phyloP scores from a whole-genome alignment of 2,888 invertebrate genomes.

The Resseliella maxima region DNA sequence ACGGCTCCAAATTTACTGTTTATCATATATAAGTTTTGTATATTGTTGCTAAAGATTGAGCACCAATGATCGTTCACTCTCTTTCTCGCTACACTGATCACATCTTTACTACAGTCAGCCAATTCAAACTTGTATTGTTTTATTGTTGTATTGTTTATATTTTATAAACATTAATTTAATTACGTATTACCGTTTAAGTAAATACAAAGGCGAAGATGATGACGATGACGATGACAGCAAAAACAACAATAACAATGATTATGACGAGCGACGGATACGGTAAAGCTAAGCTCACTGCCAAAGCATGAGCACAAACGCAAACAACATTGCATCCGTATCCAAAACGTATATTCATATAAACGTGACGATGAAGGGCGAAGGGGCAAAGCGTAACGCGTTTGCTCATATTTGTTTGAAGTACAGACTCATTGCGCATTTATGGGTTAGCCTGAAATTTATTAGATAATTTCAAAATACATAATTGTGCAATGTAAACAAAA shows the following conservation, averaged over 20 bases:
- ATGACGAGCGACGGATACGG: not conserved
- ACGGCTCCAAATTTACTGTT: slow-evolving; percentile 4
- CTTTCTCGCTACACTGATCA: not conserved
- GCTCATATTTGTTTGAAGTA: slow-evolving; percentile 9
- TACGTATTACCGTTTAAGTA: slow-evolving; percentile 35
- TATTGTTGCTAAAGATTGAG: not conserved
- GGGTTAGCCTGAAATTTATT: slow-evolving; percentile 51
- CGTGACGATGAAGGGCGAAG: too few relatives aligned
- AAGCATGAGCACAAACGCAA: not conserved
- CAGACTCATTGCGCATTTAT: slow-evolving; percentile 40
- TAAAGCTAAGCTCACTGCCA: slow-evolving; percentile 1
- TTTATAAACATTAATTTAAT: slow-evolving; percentile 53
- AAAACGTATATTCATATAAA: too few relatives aligned
- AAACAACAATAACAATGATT: not conserved
- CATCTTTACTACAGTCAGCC: too few relatives aligned
- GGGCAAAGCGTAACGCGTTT: not conserved
- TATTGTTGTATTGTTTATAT: slow-evolving; percentile 51
- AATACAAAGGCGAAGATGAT: slow-evolving; percentile 21
- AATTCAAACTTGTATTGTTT: not conserved
- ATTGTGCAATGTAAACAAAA: slow-evolving; percentile 37
- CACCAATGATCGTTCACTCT: too few relatives aligned
- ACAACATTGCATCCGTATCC: not conserved
- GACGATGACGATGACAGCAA: not conserved
- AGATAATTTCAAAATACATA: slow-evolving; percentile 53
- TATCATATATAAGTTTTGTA: not conserved